Base-by-base conservation (phyloP, 2,888 invertebrate genomes). In the Melanchra persicariae region DNA sequence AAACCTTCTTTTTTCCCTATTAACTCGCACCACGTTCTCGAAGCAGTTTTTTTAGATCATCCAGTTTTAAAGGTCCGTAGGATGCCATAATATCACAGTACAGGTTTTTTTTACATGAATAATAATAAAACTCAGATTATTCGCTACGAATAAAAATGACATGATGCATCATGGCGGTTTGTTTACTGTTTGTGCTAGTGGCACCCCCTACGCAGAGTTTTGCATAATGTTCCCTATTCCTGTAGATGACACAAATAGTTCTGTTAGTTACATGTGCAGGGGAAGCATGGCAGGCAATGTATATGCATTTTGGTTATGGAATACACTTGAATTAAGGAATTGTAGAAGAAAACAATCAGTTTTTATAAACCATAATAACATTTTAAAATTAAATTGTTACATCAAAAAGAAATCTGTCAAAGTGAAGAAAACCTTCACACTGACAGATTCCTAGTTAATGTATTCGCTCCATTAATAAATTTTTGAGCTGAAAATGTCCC, bases 201-300 rank as follows among this genome's bases (percentile, higher is more conserved):
- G 34, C 34, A 8, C 34, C 34, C 30, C 9, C 34, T 34, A 34
- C 34, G 9, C 34, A 34, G 9, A 34, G 34, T 34, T 34, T 34
- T 34, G 34, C 34, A 9, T 34, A 34, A 34, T 34, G 9, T 34
- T 34, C 34, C 34, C 34, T 34, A 34, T 97, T 96, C 99, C 99
- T 98, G 97, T 76, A 85, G 92, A 89, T 87, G 85, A 91, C 79
- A 91, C 74, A 81, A 79, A 83, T 65, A 62, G 72, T 64, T 63
- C 12, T 22, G 51, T 82, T 77, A 82, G 72, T 77, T 61, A 70
- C n/a, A 68, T 22, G 59, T 71, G 73, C 66, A 55, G 37, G 37
- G 60, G 34, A 73, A 73, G 82, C 69, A 61, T 47, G 30, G 40
- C 26, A 74, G 26, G 68, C 65, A 60, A 70, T 49, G 55, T 60